Evolutionary conservation across 2,797 vertebrate genomes (phyloP).

Genomic region (Lithobates sylvaticus): DNA sequence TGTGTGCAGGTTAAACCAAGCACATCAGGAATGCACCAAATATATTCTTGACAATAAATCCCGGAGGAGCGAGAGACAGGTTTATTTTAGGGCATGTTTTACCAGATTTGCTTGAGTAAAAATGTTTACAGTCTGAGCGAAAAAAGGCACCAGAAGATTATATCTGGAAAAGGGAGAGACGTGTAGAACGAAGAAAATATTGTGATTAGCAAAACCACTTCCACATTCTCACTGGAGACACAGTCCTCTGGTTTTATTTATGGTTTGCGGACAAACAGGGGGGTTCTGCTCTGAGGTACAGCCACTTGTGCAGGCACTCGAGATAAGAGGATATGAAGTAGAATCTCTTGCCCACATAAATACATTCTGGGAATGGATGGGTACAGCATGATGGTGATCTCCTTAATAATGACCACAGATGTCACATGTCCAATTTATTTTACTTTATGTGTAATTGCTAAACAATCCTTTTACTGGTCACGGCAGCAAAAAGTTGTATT

Average conservation of each 20-base stretch:
- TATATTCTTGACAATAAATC: conserved; percentile 46
- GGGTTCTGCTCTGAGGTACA: background rate
- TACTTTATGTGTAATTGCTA: no score
- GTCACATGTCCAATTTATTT: no score
- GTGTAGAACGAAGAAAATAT: conserved; percentile 40
- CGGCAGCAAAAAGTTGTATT: no score
- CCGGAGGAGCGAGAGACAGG: conserved; percentile 18
- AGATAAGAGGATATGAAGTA: conserved; percentile 17
- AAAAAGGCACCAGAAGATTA: conserved; percentile 51
- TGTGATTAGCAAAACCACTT: conserved; percentile 47
- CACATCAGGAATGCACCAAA: conserved; percentile 45
- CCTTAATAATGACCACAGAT: no score
- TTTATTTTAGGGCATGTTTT: conserved; percentile 52
- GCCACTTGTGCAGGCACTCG: conserved; percentile 25
- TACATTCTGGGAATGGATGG: background rate
- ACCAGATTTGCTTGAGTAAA: conserved; percentile 36
- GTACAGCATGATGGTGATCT: background rate
- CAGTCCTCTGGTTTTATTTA: conserved; percentile 24
- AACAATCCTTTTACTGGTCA: no score
- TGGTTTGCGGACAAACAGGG: conserved; percentile 4
- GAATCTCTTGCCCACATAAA: background rate
- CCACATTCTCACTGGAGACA: conserved; percentile 39
- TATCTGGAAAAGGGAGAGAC: conserved; percentile 35
- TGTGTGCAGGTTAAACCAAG: conserved; percentile 26
- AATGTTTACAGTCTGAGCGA: conserved; percentile 53